Evolutionary conservation across 2,888 invertebrate species (phyloP), one percentile per base, ranked within the genome.

Genomic region (Caprella mutica): DNA sequence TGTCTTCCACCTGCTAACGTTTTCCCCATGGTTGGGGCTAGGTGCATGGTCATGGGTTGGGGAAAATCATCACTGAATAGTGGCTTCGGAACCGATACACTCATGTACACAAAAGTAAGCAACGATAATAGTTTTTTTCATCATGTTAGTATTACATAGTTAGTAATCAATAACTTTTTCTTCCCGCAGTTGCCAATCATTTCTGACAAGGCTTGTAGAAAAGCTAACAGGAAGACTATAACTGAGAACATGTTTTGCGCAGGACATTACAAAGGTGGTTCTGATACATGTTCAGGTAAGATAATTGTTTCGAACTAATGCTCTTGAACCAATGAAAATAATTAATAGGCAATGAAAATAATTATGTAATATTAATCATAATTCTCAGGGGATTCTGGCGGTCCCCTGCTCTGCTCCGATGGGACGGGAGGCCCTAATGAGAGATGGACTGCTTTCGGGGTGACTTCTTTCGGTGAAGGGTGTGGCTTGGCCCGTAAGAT

Each of bases 391-490:
- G 93, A 94, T 69, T 82, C 82, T 63, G 84, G 84, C 0, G 84
- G 84, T 0, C 84, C 84, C 0, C 72, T 85, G 23, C 74, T 84
- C 67, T 83, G 83, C 68, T 69, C 74, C 74, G 65, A 67, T 8
- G 66, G 66, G 21, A 63, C 66, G 65, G 65, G 65, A 24, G 59
- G 66, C 62, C 8, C 12, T 1, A 30, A 48, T 9, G 48, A 48
- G 19, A 23, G 5, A 4, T 69, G 66, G 66, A 52, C 50, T 0
- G 24, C 56, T 12, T 52, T 53, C 21, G 94, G 93, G 2, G 88
- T 94, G 59, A 93, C 93, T 0, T 92, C 91, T 70, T 93, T 93
- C 68, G 93, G 93, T 1, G 92, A 92, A 70, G 92, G 92, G 21
- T 94, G 93, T 71, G 93, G 91, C 12, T 83, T 86, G 70, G 83